phyloP scores from a whole-genome alignment of 1,140 invertebrate genomes.

The Yoshiicerus persimilis region DNA sequence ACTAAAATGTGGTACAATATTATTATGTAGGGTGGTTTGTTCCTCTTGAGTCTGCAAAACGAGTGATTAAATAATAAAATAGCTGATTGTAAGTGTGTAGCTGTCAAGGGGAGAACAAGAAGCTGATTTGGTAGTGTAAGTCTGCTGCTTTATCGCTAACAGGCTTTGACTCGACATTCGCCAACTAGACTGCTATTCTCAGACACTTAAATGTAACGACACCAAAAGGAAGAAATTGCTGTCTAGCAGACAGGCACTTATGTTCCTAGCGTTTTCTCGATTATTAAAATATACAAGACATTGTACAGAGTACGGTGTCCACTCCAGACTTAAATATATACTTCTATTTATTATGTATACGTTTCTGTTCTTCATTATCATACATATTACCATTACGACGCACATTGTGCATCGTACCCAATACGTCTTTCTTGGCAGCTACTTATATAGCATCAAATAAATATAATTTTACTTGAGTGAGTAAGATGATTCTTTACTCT shows the following conservation, averaged over 20 bases:
- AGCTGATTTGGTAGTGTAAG: neutral
- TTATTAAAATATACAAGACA: neutral
- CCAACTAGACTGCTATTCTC: neutral
- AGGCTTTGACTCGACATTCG: neutral
- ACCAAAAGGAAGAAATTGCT: neutral
- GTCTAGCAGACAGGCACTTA: neutral
- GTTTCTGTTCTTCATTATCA: no score
- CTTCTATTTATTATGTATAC: no score
- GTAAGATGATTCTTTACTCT: no score
- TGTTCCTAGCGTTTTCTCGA: neutral
- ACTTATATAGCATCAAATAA: no score
- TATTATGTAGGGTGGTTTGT: neutral
- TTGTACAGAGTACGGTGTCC: neutral
- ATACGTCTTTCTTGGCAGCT: no score
- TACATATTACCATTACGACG: no score
- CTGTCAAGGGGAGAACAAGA: neutral
- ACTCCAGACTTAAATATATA: no score
- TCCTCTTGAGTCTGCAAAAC: neutral
- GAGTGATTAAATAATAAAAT: neutral
- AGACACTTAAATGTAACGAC: neutral
- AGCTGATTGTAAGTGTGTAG: neutral
- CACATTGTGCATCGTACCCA: no score
- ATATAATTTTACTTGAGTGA: no score
- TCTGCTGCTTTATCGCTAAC: neutral
- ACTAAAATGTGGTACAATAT: no score